These are phyloP conservation scores for Enteromius radiatus DNA, from an alignment of 2,797 vertebrate species.

Conservation along the genomic window DNA sequence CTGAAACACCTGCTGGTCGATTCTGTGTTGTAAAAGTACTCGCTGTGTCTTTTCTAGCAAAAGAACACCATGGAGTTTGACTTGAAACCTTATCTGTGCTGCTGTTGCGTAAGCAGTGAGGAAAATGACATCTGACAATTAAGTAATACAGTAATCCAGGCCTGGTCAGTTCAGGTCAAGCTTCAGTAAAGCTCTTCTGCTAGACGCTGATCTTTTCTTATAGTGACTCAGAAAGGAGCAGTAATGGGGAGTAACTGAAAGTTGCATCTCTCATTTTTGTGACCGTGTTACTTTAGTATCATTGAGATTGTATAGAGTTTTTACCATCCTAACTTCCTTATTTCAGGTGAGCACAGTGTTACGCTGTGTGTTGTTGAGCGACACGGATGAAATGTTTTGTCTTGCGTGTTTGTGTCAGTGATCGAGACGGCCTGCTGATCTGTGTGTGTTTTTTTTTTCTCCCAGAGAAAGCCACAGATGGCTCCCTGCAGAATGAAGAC, in stretches of 20 bases:
- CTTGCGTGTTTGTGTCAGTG: background rate
- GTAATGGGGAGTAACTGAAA: background rate
- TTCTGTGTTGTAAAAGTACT: background rate
- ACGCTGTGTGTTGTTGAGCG: background rate
- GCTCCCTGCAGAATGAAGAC: slow-evolving; percentile 95
- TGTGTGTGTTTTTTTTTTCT: slow-evolving; percentile 56
- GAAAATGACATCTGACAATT: background rate
- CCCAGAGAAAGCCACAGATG: slow-evolving; percentile 95
- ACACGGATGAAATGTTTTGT: background rate
- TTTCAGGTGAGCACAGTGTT: too few relatives aligned
- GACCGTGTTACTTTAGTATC: background rate
- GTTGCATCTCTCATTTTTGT: background rate
- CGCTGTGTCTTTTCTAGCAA: background rate
- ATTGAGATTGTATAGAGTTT: too few relatives aligned
- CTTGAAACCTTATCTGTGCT: background rate
- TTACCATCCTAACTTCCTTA: too few relatives aligned
- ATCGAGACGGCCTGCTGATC: background rate
- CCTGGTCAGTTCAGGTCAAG: background rate
- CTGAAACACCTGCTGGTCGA: background rate
- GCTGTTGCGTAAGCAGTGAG: background rate
- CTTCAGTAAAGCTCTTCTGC: slow-evolving; percentile 20
- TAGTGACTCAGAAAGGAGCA: background rate
- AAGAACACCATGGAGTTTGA: background rate
- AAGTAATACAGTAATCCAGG: slow-evolving; percentile 30
- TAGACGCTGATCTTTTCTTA: background rate